Evolutionary conservation across 2,888 invertebrate genomes (phyloP).

Genomic region (Phyllotreta striolata): DNA sequence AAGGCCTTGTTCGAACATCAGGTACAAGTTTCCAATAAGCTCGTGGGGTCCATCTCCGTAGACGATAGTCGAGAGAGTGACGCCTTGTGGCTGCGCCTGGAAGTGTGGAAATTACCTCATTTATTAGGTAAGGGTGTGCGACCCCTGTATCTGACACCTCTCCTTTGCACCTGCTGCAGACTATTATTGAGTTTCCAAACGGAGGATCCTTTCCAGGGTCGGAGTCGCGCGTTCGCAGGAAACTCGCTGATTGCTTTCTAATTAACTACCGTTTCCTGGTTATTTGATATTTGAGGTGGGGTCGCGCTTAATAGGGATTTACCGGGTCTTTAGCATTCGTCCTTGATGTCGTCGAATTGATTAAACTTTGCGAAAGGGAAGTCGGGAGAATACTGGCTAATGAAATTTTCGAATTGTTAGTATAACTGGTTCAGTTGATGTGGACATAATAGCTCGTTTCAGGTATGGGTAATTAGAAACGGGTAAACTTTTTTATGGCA

Average conservation of each 20-base stretch:
- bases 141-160: slow-evolving; percentile 64
- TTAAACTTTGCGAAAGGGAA: slow-evolving; percentile 1
- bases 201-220: slow-evolving; percentile 50
- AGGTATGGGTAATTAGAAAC: too few species aligned
- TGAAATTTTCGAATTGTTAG: neutral
- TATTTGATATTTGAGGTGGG: slow-evolving; percentile 25
- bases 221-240: slow-evolving; percentile 40
- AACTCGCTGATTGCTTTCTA: slow-evolving; percentile 44
- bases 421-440: too few species aligned
- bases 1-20: slow-evolving; percentile 58
- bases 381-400: neutral
- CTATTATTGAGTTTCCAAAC: slow-evolving; percentile 62
- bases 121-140: slow-evolving; percentile 64
- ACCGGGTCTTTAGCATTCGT: neutral
- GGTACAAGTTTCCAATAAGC: slow-evolving; percentile 61
- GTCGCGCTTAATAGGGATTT: slow-evolving; percentile 7
- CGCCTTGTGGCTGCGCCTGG: slow-evolving; percentile 61
- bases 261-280: slow-evolving; percentile 42
- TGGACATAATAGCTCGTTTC: too few species aligned
- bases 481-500: too few species aligned
- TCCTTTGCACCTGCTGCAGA: slow-evolving; percentile 64
- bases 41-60: slow-evolving; percentile 50
- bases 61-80: slow-evolving; percentile 49
- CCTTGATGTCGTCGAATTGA: neutral
- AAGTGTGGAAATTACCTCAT: slow-evolving; percentile 65